Percentiles rank a stretch among this genome's conserved stretches.
These are phyloP conservation scores for Perccottus glenii DNA, from an alignment of 2,113 vertebrate genomes.

Conservation along the genomic window DNA sequence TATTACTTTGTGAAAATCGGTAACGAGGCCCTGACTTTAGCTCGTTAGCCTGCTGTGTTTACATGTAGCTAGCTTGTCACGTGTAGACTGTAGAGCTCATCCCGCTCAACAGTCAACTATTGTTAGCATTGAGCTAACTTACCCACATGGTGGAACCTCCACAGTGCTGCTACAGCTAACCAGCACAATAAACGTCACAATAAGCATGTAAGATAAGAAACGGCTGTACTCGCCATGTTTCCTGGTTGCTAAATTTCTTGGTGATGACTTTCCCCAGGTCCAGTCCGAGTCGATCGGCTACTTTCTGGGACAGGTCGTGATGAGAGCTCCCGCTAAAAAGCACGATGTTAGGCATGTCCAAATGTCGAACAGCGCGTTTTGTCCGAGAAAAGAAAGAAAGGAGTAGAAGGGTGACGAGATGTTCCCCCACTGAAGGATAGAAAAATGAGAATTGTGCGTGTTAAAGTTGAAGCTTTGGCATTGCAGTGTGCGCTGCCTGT, in stretches of 20 bases:
- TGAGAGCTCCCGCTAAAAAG: conserved; percentile 84
- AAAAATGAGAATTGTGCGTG: conserved; percentile 4
- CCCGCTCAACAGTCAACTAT: conserved; percentile 51
- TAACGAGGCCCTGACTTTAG: conserved; percentile 5
- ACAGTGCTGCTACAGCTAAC: not conserved
- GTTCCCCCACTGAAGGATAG: conserved; percentile 35
- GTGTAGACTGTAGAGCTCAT: conserved; percentile 22
- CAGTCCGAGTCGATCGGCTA: conserved; percentile 80
- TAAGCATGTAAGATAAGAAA: not conserved
- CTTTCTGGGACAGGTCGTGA: conserved; percentile 83
- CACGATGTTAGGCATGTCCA: conserved; percentile 82
- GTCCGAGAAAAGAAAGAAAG: not conserved
- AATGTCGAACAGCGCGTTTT: not conserved
- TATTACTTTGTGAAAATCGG: conserved; percentile 21
- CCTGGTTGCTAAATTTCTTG: conserved; percentile 94
- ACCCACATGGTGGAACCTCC: conserved; percentile 36
- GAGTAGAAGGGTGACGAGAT: not conserved
- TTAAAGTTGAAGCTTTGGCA: conserved; percentile 55
- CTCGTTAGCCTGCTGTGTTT: conserved; percentile 62
- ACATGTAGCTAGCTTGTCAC: conserved; percentile 68
- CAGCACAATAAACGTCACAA: too few species aligned
- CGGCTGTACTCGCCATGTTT: conserved; percentile 82
- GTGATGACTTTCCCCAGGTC: conserved; percentile 90
- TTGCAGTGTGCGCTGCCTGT: conserved; percentile 41
- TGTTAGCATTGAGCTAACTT: conserved; percentile 67